Evolutionary conservation across 2,888 invertebrate genomes (phyloP), one percentile per base, ranked within the genome.

Genomic region (Muschampia plurimacula): DNA sequence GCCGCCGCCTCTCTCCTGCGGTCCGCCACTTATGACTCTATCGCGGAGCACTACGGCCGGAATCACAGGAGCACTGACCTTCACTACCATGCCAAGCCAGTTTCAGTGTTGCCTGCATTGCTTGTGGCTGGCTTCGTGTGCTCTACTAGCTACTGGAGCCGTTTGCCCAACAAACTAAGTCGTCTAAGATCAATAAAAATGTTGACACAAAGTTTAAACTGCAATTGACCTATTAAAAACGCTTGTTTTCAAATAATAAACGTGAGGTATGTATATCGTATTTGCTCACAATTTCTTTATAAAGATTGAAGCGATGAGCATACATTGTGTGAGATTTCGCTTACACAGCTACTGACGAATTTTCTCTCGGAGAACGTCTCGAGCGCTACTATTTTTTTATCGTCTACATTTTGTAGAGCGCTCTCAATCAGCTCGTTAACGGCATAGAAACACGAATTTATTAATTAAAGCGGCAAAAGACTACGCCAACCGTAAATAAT

Each of bases 11-110:
- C 91, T 89, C 90, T 90, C 89, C 87, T 87, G 77, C 78, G 84
- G 83, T 81, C 84, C 83, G 89, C 90, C 88, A 91, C 88, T 86
- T 83, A 84, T 86, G 85, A 90, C 93, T 93, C 88, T 93, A 91
- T 85, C 85, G 80, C 88, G 82, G 85, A 86, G 87, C 89, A 89
- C 84, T 91, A 91, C 91, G 91, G 92, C 84, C 86, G 86, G 87
- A 88, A 87, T 88, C 91, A 88, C 91, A 89, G 86, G 88, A 90
- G 91, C 92, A 89, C 90, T 88, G 90, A 90, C 91, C 92, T 91
- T 89, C 89, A 83, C 80, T 85, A 85, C 82, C 83, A 83, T 82
- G 83, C 82, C 83, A 69, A 77, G 81, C 83, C 81, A 83, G 85
- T 83, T 84, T 82, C 80, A 85, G 79, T 80, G 82, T 83, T 79